Conservation (phyloP, 2,797 vertebrate species). For the Coregonus sp. region DNA sequence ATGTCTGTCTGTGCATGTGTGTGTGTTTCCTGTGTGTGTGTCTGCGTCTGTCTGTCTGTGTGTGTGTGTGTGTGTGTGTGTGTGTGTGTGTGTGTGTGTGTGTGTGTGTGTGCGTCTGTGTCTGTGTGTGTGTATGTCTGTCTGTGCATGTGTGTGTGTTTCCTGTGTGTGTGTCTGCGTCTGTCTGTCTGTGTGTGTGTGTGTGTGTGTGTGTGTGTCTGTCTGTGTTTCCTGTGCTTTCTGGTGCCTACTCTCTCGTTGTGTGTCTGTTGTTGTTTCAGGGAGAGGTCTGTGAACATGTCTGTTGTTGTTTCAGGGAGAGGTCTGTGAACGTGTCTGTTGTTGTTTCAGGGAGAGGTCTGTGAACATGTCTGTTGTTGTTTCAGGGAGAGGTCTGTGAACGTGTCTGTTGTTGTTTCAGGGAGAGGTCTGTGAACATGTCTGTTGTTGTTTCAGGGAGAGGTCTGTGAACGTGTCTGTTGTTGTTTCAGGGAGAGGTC, state of each 20-base stretch:
- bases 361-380: too few species aligned
- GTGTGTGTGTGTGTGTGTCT: background rate
- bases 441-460: constrained; percentile 6
- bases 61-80: background rate
- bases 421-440: background rate
- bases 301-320: too few species aligned
- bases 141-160: too few species aligned
- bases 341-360: too few species aligned
- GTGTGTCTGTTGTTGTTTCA: too few species aligned
- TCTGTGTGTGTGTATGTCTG: background rate
- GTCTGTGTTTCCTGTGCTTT: too few species aligned
- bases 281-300: too few species aligned
- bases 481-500: constrained; percentile 82
- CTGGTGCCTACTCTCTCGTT: too few species aligned
- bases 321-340: too few species aligned
- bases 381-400: background rate
- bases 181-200: too few species aligned
- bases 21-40: background rate
- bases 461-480: background rate
- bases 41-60: background rate
- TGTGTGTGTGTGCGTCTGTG: background rate
- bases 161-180: background rate
- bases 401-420: background rate
- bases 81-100: background rate
- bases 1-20: background rate